These are phyloP conservation scores for Drosophila nigricruria DNA, from an alignment of 2,888 invertebrate species.

Conservation along the genomic window DNA sequence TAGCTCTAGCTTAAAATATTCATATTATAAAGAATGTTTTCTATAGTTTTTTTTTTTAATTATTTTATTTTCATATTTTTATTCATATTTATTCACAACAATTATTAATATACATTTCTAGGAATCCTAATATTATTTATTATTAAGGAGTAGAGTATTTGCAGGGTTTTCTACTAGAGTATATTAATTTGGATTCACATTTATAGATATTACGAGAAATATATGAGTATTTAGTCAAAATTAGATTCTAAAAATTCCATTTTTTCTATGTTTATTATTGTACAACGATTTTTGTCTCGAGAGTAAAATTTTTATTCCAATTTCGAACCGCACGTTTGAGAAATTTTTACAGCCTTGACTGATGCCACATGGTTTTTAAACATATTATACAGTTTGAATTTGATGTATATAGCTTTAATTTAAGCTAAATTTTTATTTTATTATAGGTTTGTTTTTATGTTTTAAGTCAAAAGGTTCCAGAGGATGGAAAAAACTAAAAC, in stretches of 20 bases:
- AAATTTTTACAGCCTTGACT: not conserved
- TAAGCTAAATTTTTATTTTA: not conserved
- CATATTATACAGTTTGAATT: no score
- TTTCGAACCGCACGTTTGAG: not conserved
- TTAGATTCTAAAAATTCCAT: not conserved
- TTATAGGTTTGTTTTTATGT: not conserved
- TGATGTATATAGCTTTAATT: not conserved
- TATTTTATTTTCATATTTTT: not conserved
- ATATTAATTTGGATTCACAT: not conserved
- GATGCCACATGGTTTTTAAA: no score
- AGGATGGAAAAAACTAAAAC: no score
- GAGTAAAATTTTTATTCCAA: not conserved
- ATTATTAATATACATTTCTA: slow-evolving; percentile 4
- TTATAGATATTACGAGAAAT: not conserved
- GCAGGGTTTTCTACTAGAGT: not conserved
- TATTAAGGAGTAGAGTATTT: not conserved
- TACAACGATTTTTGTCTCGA: not conserved
- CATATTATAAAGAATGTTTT: not conserved
- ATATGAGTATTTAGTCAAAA: not conserved
- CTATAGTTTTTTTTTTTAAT: not conserved
- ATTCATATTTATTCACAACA: slow-evolving; percentile 3
- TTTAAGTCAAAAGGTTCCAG: no score
- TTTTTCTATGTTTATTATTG: not conserved
- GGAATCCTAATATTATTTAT: not conserved
- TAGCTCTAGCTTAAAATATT: not conserved